Percentiles rank a stretch among this genome's conserved stretches.
These are phyloP conservation scores for Troglohyphantes excavatus DNA, from an alignment of 2,888 invertebrate species.

Conservation along the genomic window DNA sequence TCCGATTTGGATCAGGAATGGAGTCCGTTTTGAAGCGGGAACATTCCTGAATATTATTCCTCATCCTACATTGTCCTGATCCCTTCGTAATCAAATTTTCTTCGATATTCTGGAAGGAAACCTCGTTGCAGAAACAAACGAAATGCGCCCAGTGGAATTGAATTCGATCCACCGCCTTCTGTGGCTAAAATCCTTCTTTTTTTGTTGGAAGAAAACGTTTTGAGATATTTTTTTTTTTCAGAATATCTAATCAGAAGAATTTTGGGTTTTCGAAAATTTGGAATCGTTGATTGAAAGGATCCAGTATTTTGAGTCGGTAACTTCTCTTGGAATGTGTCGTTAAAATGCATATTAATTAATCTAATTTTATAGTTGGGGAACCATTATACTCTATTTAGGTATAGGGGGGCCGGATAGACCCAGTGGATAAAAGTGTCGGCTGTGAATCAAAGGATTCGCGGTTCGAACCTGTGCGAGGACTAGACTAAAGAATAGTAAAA, in stretches of 20 bases:
- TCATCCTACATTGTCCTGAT: conserved; percentile 46
- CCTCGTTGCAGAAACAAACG: conserved; percentile 14
- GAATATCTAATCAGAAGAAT: neutral
- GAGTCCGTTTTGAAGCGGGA: conserved; percentile 8
- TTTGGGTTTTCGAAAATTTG: too few species aligned
- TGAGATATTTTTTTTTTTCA: too few species aligned
- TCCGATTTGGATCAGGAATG: neutral
- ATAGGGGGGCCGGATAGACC: too few species aligned
- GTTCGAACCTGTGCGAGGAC: too few species aligned
- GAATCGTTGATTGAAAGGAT: neutral
- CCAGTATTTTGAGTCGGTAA: neutral
- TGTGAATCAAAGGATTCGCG: too few species aligned
- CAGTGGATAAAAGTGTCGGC: too few species aligned
- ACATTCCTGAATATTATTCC: conserved; percentile 48
- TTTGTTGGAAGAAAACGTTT: neutral
- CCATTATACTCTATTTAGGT: too few species aligned
- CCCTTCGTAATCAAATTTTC: conserved; percentile 64
- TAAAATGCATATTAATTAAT: too few species aligned
- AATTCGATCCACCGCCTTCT: neutral
- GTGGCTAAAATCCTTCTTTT: neutral
- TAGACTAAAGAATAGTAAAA: too few species aligned
- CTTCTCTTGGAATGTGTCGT: too few species aligned
- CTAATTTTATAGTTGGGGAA: too few species aligned
- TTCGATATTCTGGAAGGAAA: conserved; percentile 25
- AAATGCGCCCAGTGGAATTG: conserved; percentile 32